Percentiles rank a stretch among this genome's conserved stretches.
Evolutionary conservation across 2,888 invertebrate genomes (phyloP).

Genomic region (Antheraea yamamai): DNA sequence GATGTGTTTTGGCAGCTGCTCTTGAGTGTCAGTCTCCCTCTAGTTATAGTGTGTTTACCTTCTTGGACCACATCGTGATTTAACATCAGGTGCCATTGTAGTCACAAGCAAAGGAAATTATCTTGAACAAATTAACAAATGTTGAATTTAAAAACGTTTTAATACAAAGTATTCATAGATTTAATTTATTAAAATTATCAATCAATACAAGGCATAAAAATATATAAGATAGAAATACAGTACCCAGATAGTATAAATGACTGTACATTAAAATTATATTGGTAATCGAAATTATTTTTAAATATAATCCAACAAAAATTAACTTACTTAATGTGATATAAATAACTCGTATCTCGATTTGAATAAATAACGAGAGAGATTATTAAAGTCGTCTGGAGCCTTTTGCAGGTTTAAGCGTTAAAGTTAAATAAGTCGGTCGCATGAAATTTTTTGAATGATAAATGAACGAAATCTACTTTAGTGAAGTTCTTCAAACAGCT

Average conservation of each 20-base stretch:
- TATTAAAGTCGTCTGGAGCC: conserved; percentile 26
- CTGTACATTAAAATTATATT: neutral
- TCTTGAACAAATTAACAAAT: too few species aligned
- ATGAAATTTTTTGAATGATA: conserved; percentile 38
- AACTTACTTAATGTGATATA: neutral
- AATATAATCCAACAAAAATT: neutral
- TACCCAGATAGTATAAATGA: neutral
- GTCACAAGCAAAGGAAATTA: too few species aligned
- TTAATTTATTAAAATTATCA: too few species aligned
- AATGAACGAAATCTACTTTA: conserved; percentile 38
- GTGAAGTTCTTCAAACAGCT: conserved; percentile 5
- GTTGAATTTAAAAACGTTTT: too few species aligned
- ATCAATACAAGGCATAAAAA: too few species aligned
- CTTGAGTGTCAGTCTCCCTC: too few species aligned
- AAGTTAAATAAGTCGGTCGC: conserved; percentile 42
- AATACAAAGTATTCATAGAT: too few species aligned
- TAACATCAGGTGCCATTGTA: too few species aligned
- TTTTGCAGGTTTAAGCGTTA: conserved; percentile 31
- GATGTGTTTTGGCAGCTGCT: too few species aligned
- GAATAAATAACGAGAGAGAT: conserved; percentile 26
- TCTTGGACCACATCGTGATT: too few species aligned
- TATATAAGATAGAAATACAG: neutral
- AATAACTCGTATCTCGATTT: conserved; percentile 26
- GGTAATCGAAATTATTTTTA: neutral
- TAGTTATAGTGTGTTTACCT: too few species aligned